Conservation (phyloP, 2,797 vertebrate species). For the Malurus leucopterus region DNA sequence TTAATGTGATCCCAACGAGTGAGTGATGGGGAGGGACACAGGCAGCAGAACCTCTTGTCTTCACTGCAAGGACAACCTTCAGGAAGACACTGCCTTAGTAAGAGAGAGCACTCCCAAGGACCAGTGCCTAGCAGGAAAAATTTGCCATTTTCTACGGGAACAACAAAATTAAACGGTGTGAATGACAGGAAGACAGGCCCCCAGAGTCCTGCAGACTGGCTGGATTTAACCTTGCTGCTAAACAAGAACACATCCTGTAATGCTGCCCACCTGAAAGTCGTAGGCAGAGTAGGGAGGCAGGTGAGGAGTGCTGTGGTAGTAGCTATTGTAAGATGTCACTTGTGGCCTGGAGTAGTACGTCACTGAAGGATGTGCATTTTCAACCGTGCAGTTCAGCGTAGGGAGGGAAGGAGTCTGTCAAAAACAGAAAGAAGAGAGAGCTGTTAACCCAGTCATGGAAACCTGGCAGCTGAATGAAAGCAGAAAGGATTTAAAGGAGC, state of each 20-base stretch:
- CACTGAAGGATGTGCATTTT: conserved; percentile 80
- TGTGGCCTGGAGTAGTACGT: conserved; percentile 79
- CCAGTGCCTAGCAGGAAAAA: background rate
- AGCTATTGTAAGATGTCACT: conserved; percentile 82
- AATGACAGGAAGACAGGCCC: background rate
- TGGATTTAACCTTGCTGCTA: background rate
- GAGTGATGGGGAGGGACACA: background rate
- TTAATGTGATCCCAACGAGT: background rate
- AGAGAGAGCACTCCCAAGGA: background rate
- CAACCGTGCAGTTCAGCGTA: conserved; percentile 85
- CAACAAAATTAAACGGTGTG: background rate
- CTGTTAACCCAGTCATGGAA: background rate
- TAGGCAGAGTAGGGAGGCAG: conserved; percentile 94
- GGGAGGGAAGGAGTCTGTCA: conserved; percentile 83
- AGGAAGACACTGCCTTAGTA: background rate
- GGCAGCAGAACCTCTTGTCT: background rate
- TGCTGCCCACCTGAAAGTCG: conserved; percentile 86
- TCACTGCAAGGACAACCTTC: background rate
- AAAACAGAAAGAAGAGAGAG: conserved; percentile 18
- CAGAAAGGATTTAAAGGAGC: background rate
- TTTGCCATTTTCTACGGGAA: background rate
- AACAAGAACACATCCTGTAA: background rate
- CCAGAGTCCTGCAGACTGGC: background rate
- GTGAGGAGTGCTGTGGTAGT: conserved; percentile 89
- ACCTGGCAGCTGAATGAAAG: background rate